Evolutionary conservation across 2,797 vertebrate species (phyloP), one percentile per base, ranked within the genome.

Genomic region (Gymnoscopelus braueri): DNA sequence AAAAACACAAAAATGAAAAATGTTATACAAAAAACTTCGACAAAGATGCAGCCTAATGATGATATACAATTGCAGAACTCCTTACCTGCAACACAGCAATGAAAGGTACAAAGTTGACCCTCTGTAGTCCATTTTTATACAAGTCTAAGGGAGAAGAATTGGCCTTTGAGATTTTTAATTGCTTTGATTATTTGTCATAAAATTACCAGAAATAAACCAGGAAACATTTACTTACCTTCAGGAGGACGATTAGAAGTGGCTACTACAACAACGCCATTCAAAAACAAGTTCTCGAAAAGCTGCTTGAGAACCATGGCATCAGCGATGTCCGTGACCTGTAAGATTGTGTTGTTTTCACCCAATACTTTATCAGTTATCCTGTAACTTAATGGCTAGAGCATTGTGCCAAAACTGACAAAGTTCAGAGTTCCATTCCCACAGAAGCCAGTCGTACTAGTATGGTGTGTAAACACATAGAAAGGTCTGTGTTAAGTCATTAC

Each of bases 301-400:
- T 99, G 98, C 89, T 98, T 99, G 71, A 99, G 94, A 89, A 99
- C 98, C 97, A 99, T 99, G 88, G 98, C 97, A 83, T 99, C 97
- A 62, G 98, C 98, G 69, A 99, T 99, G 89, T 99, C 98, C 65
- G 97, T 99, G 89, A 99, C 97, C 98, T 99, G 85, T 57, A 78
- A 74, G 14, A 49, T 51, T 12, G 49, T 50, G 14, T 67, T 15
- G 2, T 32, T 24, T 26, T 14, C 12, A 57, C 24, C 12, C 54
- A 23, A 1, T 56, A 14, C 2, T 4, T 26, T 29, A 5, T 3
- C 26, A 57, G 26, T 32, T 32, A 13, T 57, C 6, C 12, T 32
- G 55, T 14, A 57, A 29, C 11, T 14, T 11, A 57, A 35, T 6
- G 2, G 1, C 4, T 44, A 49, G 59, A 71, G 24, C 19, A 53